Percentiles rank a stretch among this genome's conserved stretches.
Conservation (phyloP, 2,113 vertebrate species). For the Oriolus oriolus region DNA sequence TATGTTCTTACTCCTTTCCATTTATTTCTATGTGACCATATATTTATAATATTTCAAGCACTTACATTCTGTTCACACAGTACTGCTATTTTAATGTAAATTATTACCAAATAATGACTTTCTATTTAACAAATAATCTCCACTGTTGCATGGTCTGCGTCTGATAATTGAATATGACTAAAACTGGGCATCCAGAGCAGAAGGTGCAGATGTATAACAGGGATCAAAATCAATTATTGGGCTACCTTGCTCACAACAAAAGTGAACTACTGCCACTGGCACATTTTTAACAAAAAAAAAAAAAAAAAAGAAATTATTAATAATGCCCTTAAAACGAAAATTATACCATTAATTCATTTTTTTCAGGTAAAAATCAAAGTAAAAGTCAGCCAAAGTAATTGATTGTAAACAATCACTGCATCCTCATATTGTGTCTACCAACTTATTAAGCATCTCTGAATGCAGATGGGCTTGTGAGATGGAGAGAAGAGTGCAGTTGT, state of each 20-base stretch:
- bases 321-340: background rate
- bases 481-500: background rate
- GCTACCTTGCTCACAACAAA: background rate
- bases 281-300: background rate
- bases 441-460: constrained; percentile 16
- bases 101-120: constrained; percentile 40
- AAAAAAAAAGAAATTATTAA: background rate
- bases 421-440: background rate
- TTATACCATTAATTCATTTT: background rate
- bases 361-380: background rate
- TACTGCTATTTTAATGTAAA: constrained; percentile 52
- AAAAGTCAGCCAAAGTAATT: background rate
- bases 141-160: background rate
- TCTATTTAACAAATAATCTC: constrained; percentile 6
- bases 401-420: background rate
- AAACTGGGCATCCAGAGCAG: background rate
- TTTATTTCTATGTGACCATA: background rate
- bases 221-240: background rate
- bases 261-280: background rate
- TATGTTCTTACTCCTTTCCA: background rate
- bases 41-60: background rate
- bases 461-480: constrained; percentile 2
- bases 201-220: background rate
- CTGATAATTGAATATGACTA: background rate
- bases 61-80: background rate